These are phyloP conservation scores for Oreocharis arfaki DNA, from an alignment of 2,113 vertebrate genomes.

Conservation along the genomic window DNA sequence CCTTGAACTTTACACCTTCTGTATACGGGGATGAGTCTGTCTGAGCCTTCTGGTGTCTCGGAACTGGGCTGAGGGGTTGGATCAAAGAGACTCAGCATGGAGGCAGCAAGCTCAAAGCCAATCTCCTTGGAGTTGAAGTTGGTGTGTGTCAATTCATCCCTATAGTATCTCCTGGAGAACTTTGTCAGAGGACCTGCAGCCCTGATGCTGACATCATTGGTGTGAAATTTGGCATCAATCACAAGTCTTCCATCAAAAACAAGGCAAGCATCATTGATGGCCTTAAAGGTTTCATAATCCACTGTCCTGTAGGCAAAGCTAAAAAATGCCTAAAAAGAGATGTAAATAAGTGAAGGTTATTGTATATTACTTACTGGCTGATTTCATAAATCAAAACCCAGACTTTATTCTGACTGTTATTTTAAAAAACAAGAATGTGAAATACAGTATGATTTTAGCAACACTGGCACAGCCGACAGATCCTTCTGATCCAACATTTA, in stretches of 20 bases:
- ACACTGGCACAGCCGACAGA: neutral
- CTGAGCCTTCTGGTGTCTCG: constrained; percentile 23
- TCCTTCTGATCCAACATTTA: neutral
- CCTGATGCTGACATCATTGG: constrained; percentile 79
- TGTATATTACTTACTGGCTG: neutral
- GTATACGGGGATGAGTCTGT: constrained; percentile 79
- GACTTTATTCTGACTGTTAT: neutral
- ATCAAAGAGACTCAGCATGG: constrained; percentile 81
- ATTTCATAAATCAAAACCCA: neutral
- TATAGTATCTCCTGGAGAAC: constrained; percentile 79
- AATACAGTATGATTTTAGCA: neutral
- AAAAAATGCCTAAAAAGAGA: constrained; percentile 80
- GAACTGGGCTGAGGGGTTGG: constrained; percentile 64
- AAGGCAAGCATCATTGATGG: constrained; percentile 81
- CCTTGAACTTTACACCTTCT: constrained; percentile 83
- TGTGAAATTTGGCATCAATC: constrained; percentile 79
- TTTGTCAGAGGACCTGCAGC: constrained; percentile 90
- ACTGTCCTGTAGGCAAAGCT: constrained; percentile 80
- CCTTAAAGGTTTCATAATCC: constrained; percentile 80
- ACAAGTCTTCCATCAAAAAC: constrained; percentile 86
- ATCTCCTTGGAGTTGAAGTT: constrained; percentile 87
- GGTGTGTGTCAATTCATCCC: constrained; percentile 79
- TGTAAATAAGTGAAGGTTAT: neutral
- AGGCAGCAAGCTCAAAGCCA: constrained; percentile 82
- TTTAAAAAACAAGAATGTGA: neutral